Percentiles rank a stretch among this genome's conserved stretches.
Evolutionary conservation across 2,888 invertebrate genomes (phyloP).

Genomic region (Ceraclea dissimilis): DNA sequence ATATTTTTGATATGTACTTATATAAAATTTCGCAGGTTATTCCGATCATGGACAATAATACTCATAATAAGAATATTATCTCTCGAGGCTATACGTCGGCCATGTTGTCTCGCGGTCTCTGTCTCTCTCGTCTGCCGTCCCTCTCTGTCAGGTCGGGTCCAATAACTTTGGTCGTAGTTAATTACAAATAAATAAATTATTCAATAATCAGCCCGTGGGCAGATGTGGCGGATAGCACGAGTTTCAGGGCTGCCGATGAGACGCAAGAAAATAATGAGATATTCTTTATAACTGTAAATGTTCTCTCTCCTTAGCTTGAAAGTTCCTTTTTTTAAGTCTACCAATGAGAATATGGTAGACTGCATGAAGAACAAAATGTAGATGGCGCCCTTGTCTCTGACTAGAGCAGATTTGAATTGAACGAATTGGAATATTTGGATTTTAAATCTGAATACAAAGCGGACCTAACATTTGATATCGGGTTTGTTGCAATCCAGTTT

Average conservation of each 20-base stretch:
- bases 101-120: conserved; percentile 1
- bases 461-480: no score
- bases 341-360: no score
- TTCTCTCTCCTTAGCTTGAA: no score
- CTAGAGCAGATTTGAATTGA: no score
- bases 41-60: conserved; percentile 10
- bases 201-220: conserved; percentile 41
- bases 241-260: conserved; percentile 13
- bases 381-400: no score
- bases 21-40: conserved; percentile 6
- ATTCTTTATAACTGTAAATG: no score
- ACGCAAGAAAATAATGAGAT: no score
- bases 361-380: no score
- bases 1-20: conserved; percentile 2
- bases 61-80: neutral
- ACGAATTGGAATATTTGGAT: no score
- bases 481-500: no score
- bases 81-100: conserved; percentile 8
- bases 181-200: conserved; percentile 55
- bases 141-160: conserved; percentile 28
- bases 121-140: conserved; percentile 38
- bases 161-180: conserved; percentile 46
- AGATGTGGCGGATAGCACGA: conserved; percentile 25
- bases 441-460: no score
- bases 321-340: no score